Evolutionary conservation across 2,888 invertebrate genomes (phyloP).

Genomic region (Caradrina clavipalpis): DNA sequence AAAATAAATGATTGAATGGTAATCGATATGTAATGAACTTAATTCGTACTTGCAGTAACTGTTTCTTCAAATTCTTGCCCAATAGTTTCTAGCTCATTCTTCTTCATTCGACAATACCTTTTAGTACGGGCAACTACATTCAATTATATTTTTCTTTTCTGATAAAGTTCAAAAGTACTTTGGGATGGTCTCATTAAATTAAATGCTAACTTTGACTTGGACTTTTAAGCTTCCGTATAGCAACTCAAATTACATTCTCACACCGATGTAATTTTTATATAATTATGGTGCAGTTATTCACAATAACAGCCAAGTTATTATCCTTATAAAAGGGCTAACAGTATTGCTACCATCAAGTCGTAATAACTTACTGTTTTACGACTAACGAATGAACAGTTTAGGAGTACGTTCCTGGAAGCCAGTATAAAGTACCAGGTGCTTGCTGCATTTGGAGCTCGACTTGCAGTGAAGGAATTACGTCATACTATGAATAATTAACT

Average conservation of each 20-base stretch:
- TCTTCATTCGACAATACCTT: too few relatives aligned
- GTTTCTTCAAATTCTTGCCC: too few relatives aligned
- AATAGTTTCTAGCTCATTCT: too few relatives aligned
- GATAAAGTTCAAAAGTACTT: too few relatives aligned
- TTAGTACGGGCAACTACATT: too few relatives aligned
- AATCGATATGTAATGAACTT: too few relatives aligned
- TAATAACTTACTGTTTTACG: slow-evolving; percentile 54
- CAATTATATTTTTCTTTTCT: too few relatives aligned
- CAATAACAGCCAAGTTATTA: slow-evolving; percentile 33
- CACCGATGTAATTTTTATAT: neutral
- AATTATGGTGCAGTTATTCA: slow-evolving; percentile 10
- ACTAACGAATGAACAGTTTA: slow-evolving; percentile 50
- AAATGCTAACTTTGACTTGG: too few relatives aligned
- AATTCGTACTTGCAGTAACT: too few relatives aligned
- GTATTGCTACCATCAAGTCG: slow-evolving; percentile 39
- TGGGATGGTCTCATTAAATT: too few relatives aligned
- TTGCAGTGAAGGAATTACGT: slow-evolving; percentile 3
- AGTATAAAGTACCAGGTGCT: slow-evolving; percentile 43
- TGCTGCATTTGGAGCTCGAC: slow-evolving; percentile 28
- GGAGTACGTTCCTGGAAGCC: slow-evolving; percentile 36
- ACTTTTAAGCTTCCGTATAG: neutral
- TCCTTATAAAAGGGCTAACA: slow-evolving; percentile 30
- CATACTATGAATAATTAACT: slow-evolving; percentile 12
- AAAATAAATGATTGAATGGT: too few relatives aligned
- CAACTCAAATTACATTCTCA: neutral